Conservation (phyloP, 2,888 invertebrate genomes). For the Scaptomyza polygonia region DNA sequence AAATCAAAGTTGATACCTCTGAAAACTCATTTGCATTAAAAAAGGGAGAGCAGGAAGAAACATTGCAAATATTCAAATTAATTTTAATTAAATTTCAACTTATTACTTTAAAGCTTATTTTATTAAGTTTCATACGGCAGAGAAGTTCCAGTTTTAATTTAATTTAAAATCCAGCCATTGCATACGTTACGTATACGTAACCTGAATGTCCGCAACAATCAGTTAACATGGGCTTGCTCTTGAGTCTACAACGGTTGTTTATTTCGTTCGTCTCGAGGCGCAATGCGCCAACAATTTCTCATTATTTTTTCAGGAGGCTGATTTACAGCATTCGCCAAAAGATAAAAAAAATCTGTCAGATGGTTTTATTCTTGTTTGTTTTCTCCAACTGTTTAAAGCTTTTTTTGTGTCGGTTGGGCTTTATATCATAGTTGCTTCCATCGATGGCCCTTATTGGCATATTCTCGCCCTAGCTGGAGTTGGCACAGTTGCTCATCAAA, state of each 20-base stretch:
- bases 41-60: neutral
- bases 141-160: neutral
- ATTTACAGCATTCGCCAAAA: constrained; percentile 35
- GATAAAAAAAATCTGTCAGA: constrained; percentile 31
- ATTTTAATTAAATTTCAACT: neutral
- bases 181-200: constrained; percentile 19
- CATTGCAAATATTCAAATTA: neutral
- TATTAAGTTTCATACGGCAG: neutral
- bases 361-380: constrained; percentile 16
- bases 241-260: neutral
- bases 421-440: constrained; percentile 16
- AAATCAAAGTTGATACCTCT: too few species aligned
- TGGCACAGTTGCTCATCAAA: constrained; percentile 49
- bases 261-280: constrained; percentile 21
- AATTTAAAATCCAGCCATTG: neutral
- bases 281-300: constrained; percentile 60
- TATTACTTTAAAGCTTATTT: neutral
- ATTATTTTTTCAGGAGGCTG: constrained; percentile 55
- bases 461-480: constrained; percentile 2
- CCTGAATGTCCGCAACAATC: constrained; percentile 10
- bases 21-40: too few species aligned
- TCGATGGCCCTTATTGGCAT: constrained; percentile 30
- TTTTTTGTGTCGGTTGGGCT: neutral
- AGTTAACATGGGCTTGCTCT: neutral
- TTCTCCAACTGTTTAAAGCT: constrained; percentile 23